A percentile compares a stretch with the other conserved stretches of the same genome.
phyloP scores from a whole-genome alignment of 2,888 invertebrate species.

The Cheiracanthium punctorium region DNA sequence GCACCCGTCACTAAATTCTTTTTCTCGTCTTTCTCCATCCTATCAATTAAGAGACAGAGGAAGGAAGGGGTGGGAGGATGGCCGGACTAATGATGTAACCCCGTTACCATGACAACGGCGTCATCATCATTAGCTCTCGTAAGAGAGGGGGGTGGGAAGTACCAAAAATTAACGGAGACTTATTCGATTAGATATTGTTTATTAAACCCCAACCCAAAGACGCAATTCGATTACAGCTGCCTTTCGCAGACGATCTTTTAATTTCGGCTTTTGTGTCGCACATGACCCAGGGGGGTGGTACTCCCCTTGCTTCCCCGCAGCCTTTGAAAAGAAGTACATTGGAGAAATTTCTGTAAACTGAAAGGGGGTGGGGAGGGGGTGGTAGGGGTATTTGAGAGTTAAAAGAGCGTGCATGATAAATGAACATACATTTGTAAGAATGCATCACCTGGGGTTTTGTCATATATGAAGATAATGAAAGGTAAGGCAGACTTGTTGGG shows the following conservation, averaged over 20 bases:
- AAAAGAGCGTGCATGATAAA: conserved; percentile 21
- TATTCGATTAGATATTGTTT: conserved; percentile 70
- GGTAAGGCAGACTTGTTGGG: background rate
- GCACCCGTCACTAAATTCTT: background rate
- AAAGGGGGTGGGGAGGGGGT: background rate
- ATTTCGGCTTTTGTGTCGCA: conserved; percentile 65
- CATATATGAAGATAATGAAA: background rate
- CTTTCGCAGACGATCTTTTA: conserved; percentile 67
- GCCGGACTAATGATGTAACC: conserved; percentile 66
- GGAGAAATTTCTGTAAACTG: background rate
- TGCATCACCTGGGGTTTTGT: conserved; percentile 12
- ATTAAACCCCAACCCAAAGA: conserved; percentile 67
- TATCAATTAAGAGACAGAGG: conserved; percentile 67
- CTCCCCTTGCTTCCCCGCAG: background rate
- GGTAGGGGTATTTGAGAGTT: background rate
- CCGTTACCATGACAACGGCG: conserved; percentile 59
- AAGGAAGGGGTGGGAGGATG: conserved; percentile 27
- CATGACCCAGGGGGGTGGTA: conserved; percentile 56
- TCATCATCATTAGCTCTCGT: conserved; percentile 68
- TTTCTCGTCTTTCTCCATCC: conserved; percentile 32
- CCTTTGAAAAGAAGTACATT: conserved; percentile 37
- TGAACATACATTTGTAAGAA: background rate
- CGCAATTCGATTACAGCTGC: conserved; percentile 64
- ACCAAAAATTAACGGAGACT: conserved; percentile 66
- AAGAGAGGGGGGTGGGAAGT: conserved; percentile 25